Conservation (phyloP, 1,140 invertebrate species). For the Bilobella aurantiaca region DNA sequence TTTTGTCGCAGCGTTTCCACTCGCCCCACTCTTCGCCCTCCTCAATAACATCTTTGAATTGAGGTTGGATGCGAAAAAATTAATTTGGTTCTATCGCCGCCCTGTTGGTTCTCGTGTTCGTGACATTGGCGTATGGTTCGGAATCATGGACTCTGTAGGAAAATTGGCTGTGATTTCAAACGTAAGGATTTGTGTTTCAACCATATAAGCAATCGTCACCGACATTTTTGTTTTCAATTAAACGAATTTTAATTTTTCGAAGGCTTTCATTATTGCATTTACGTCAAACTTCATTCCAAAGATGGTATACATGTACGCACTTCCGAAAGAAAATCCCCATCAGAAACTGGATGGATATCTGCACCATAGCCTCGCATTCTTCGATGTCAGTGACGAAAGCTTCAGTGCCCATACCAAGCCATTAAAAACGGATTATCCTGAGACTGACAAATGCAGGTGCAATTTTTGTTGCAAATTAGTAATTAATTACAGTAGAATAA, state of each 20-base stretch:
- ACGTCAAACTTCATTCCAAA: constrained; percentile 94
- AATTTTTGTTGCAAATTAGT: too few species aligned
- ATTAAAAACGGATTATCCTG: too few species aligned
- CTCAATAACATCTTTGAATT: constrained; percentile 83
- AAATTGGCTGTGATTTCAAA: constrained; percentile 87
- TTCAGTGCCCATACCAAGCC: too few species aligned
- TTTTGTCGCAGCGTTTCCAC: constrained; percentile 78
- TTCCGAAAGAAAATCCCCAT: constrained; percentile 15
- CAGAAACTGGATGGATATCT: constrained; percentile 65
- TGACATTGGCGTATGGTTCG: constrained; percentile 86
- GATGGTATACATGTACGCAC: constrained; percentile 57
- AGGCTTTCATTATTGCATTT: constrained; percentile 98
- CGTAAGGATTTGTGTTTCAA: too few species aligned
- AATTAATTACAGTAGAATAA: too few species aligned
- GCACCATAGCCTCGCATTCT: constrained; percentile 69
- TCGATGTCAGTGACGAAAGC: too few species aligned
- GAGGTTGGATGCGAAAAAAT: constrained; percentile 74
- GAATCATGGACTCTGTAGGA: constrained; percentile 77
- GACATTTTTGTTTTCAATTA: too few species aligned
- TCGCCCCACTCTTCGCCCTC: constrained; percentile 76
- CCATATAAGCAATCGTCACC: too few species aligned
- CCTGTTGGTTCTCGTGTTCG: constrained; percentile 72
- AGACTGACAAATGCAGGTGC: too few species aligned
- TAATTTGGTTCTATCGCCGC: constrained; percentile 68
- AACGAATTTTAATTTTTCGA: constrained; percentile 27